Conservation (phyloP, 2,888 invertebrate species). For the Melieria omissa region DNA sequence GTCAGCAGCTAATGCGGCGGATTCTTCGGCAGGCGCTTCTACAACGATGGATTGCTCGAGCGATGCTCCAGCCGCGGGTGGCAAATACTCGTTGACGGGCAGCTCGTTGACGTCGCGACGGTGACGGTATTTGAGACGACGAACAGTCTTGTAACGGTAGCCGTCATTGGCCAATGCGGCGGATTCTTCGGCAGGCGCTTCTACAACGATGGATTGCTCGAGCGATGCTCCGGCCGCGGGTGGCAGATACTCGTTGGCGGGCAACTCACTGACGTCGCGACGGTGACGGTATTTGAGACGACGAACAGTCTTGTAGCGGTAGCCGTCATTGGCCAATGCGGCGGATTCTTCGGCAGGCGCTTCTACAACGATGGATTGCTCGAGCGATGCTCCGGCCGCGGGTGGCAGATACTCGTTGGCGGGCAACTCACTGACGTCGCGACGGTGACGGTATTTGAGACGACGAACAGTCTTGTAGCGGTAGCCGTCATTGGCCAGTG, state of each 20-base stretch:
- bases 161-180: conserved; percentile 56
- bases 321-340: conserved; percentile 31
- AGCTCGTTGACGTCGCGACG: conserved; percentile 54
- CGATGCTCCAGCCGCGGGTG: conserved; percentile 44
- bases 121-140: conserved; percentile 46
- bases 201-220: conserved; percentile 28
- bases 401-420: conserved; percentile 55
- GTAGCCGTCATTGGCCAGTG: conserved; percentile 50
- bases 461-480: conserved; percentile 62
- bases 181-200: conserved; percentile 33
- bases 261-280: conserved; percentile 54
- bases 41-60: conserved; percentile 32
- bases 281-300: conserved; percentile 34
- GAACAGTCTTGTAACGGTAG: conserved; percentile 62
- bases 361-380: conserved; percentile 39
- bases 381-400: conserved; percentile 33
- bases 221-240: conserved; percentile 31
- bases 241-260: conserved; percentile 29
- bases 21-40: conserved; percentile 29
- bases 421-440: conserved; percentile 50
- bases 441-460: conserved; percentile 45
- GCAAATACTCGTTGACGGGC: conserved; percentile 52
- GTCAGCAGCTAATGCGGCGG: conserved; percentile 40
- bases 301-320: conserved; percentile 36
- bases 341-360: conserved; percentile 40